phyloP scores from a whole-genome alignment of 2,888 invertebrate species.

The Cepaea hortensis region DNA sequence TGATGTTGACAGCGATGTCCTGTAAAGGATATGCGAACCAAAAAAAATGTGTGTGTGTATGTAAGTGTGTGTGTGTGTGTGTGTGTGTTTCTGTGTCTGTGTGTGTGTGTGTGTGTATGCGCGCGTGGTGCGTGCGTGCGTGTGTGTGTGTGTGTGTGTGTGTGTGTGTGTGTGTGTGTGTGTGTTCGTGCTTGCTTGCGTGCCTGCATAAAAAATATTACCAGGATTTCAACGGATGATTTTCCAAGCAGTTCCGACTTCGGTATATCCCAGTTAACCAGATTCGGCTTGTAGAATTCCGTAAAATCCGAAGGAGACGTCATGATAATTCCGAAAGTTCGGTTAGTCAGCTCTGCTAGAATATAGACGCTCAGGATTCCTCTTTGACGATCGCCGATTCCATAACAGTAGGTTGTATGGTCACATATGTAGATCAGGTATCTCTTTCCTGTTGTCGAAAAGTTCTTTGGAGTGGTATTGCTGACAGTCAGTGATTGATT shows the following conservation, averaged over 20 bases:
- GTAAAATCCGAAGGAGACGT: constrained; percentile 50
- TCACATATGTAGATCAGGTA: constrained; percentile 54
- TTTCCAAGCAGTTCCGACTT: constrained; percentile 41
- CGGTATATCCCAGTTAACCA: constrained; percentile 50
- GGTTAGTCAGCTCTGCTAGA: constrained; percentile 45
- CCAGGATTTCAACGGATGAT: constrained; percentile 13
- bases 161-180: constrained; percentile 5
- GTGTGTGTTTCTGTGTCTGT: too few relatives aligned
- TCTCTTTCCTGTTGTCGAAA: not conserved
- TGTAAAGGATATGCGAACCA: too few relatives aligned
- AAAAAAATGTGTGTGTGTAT: too few relatives aligned
- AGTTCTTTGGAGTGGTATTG: not conserved
- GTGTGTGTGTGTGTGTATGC: too few relatives aligned
- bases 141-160: constrained; percentile 3
- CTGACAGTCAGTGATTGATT: not conserved
- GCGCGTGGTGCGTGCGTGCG: too few relatives aligned
- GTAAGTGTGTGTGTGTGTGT: too few relatives aligned
- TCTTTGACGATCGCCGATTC: constrained; percentile 54
- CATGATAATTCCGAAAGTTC: constrained; percentile 52
- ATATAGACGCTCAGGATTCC: constrained; percentile 50
- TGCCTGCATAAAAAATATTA: not conserved
- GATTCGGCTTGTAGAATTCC: constrained; percentile 51
- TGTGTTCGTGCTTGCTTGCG: not conserved
- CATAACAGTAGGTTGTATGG: constrained; percentile 47
- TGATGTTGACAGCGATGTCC: too few relatives aligned